A percentile compares a stretch with the other conserved stretches of the same genome.
Conservation (phyloP, 2,113 vertebrate species). For the Heptranchias perlo region DNA sequence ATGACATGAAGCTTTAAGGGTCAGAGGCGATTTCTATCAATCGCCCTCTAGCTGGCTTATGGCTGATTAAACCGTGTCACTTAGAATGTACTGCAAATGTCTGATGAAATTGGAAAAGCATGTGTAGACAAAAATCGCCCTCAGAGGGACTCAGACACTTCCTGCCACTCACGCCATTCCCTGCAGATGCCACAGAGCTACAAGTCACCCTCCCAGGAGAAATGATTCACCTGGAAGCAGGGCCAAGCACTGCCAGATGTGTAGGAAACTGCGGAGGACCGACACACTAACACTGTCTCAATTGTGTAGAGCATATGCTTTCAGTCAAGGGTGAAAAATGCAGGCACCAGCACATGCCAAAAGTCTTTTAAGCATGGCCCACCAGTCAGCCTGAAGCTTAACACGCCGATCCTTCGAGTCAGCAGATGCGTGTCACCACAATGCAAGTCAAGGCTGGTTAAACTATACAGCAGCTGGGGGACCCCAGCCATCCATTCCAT, state of each 20-base stretch:
- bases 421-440: slow-evolving; percentile 88
- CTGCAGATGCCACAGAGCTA: slow-evolving; percentile 78
- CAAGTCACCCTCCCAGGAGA: slow-evolving; percentile 83
- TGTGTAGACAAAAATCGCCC: slow-evolving; percentile 83
- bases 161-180: slow-evolving; percentile 63
- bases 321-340: slow-evolving; percentile 94
- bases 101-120: slow-evolving; percentile 84
- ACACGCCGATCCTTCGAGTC: slow-evolving; percentile 73
- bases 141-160: slow-evolving; percentile 84
- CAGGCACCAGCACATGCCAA: slow-evolving; percentile 88
- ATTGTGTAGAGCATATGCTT: slow-evolving; percentile 93
- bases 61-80: slow-evolving; percentile 71
- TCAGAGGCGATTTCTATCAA: slow-evolving; percentile 58
- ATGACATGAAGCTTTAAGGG: slow-evolving; percentile 64
- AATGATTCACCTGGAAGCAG: slow-evolving; percentile 90
- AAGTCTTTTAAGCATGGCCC: slow-evolving; percentile 92
- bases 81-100: slow-evolving; percentile 59
- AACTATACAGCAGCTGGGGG: slow-evolving; percentile 70
- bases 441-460: slow-evolving; percentile 87
- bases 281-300: slow-evolving; percentile 81
- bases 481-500: slow-evolving; percentile 71
- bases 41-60: slow-evolving; percentile 58
- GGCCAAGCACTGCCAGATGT: slow-evolving; percentile 91
- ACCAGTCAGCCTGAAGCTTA: slow-evolving; percentile 78
- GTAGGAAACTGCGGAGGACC: slow-evolving; percentile 76